Percentiles rank a stretch among this genome's conserved stretches.
Conservation (phyloP, 2,797 vertebrate species). For the Stomatorhinus walkeri region DNA sequence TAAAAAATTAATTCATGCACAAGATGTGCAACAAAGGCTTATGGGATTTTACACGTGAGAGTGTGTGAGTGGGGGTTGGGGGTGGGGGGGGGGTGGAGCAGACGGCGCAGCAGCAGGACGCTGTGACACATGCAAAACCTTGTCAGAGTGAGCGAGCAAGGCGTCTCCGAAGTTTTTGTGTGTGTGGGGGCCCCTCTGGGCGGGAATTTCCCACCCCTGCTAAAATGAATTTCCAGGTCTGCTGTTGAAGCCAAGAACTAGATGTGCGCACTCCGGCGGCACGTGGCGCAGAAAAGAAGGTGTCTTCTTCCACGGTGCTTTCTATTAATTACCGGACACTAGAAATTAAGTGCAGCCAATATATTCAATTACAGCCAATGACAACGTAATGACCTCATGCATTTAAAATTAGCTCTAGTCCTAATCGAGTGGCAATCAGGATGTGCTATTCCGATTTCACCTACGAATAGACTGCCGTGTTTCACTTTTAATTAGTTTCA, state of each 20-base stretch:
- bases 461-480: conserved; percentile 31
- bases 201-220: conserved; percentile 2
- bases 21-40: neutral
- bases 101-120: neutral
- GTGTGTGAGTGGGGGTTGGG: neutral
- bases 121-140: neutral
- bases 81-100: neutral
- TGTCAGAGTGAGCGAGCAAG: neutral
- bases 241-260: neutral
- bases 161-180: neutral
- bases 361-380: conserved; percentile 27
- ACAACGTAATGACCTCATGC: conserved; percentile 33
- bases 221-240: neutral
- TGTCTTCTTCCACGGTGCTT: conserved; percentile 9
- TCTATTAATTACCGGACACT: conserved; percentile 26
- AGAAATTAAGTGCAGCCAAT: conserved; percentile 27
- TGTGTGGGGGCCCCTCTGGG: neutral
- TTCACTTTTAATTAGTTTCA: conserved; percentile 49
- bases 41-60: neutral
- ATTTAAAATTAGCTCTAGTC: conserved; percentile 34
- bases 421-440: conserved; percentile 39
- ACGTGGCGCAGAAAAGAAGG: neutral
- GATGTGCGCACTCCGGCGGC: no score
- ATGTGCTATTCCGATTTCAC: conserved; percentile 32
- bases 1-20: neutral